Base-by-base conservation (phyloP, 2,888 invertebrate species). In the Xestoiulus laeticollis region DNA sequence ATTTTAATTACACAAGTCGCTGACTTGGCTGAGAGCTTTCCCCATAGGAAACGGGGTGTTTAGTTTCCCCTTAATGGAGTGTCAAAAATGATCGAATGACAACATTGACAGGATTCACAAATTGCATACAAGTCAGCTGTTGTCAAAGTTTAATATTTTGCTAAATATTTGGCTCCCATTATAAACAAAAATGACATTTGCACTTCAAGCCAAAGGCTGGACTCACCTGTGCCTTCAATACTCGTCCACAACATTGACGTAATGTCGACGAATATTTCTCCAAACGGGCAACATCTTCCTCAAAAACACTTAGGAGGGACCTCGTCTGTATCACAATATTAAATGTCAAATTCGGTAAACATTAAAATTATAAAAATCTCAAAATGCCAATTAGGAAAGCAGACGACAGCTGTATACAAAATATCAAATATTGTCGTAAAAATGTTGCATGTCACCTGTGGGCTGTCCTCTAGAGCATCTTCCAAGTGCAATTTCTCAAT, bases 401-500 rank as follows among this genome's bases (percentile, higher is more conserved):
- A 59, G 59, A 59, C 32, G 38, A 83, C 83, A 83, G 83, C 83
- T 33, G 32, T 3, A 5, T 5, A 10, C 14, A 83, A 83, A 32
- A 83, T 30, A 83, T 83, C 14, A 83, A 32, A 33, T 30, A 16
- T 30, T n/a, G 32, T 38, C 1, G 5, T 16, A 14, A n/a, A 32
- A 84, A 19, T 30, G 19, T 32, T 14, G 30, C 33, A 32, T 32
- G 22, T 48, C 32, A 89, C 89, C 87, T 89, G 89, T 44, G 89
- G 89, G 82, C 89, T 89, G 43, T 89, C 89, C 14, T 88, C 89
- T 8, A 89, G 48, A 1, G 89, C 89, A 53, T 89, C 89, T 59
- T 89, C 89, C n/a, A 89, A 48, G 68, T 89, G 89, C 26, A 89
- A 59, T 87, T 87, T 88, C 85, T 89, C 89, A 1, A 89, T 87